Base-by-base conservation (phyloP, 2,113 vertebrate genomes). In the Sebastes fasciatus region DNA sequence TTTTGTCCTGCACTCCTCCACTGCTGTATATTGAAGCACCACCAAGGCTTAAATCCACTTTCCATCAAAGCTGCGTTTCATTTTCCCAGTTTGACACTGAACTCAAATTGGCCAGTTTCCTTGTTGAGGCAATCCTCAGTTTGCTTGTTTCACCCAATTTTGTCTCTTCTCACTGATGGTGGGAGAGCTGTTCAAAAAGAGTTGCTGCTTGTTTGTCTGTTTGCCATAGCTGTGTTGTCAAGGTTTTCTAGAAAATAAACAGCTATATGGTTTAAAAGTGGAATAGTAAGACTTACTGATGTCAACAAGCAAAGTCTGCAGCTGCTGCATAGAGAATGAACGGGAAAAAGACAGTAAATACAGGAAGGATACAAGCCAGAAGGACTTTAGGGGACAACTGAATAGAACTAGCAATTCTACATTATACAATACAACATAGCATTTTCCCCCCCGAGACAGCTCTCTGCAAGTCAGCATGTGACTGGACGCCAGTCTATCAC, bases 271-370 rank as follows among this genome's bases (percentile, higher is more conserved):
- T 26, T 75, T 73, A 42, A 83, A 57, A 67, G 34, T 45, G 23
- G 75, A 63, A 79, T 57, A 74, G 46, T 62, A 4, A 69, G 49
- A 74, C 67, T 67, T 67, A 60, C 62, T 34, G 48, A 51, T 58
- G 11, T 42, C 48, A 73, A 73, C 65, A 77, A 60, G 45, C 69
- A 26, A 80, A 83, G 66, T 72, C 58, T 73, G 48, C 63, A 84
- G 73, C 57, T 79, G 54, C 46, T 77, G 61, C 48, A 57, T 3
- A 2, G 26, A 60, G 40, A 8, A 71, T 34, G 21, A 66, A 42
- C 10, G 2, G 26, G 4, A 34, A 14, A 49, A 5, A 23, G 11
- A 57, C 0, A 6, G 55, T 68, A 61, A 67, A 74, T 16, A 67
- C 13, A 60, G 79, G 23, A 8, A 64, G n/a, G 57, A 43, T 19